These are phyloP conservation scores for Trigoniulus corallinus DNA, from an alignment of 1,140 invertebrate genomes.

Conservation along the genomic window DNA sequence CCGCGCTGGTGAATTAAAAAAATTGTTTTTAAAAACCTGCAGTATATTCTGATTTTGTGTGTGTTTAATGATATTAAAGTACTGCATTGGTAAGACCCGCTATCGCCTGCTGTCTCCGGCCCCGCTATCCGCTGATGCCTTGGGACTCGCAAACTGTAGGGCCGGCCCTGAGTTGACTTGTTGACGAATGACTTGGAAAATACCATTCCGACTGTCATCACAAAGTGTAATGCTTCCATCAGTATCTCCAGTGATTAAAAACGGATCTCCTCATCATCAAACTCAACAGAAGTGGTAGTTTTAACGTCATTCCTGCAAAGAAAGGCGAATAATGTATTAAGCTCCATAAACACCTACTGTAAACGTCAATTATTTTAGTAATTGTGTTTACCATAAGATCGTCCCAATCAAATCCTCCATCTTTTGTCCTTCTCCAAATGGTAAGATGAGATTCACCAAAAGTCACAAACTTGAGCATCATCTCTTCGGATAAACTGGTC, in stretches of 20 bases:
- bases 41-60: too few relatives aligned
- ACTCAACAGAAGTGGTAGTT: conserved; percentile 45
- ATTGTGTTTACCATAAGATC: conserved; percentile 31
- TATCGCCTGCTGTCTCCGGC: too few relatives aligned
- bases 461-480: conserved; percentile 78
- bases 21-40: too few relatives aligned
- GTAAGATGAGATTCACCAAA: conserved; percentile 82
- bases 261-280: conserved; percentile 81
- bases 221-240: conserved; percentile 90
- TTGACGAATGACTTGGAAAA: too few relatives aligned
- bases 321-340: not conserved
- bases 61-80: too few relatives aligned
- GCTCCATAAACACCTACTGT: not conserved
- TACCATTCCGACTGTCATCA: conserved; percentile 68
- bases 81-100: too few relatives aligned
- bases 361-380: not conserved
- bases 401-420: conserved; percentile 71
- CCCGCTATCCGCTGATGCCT: too few relatives aligned
- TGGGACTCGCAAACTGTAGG: too few relatives aligned
- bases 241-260: conserved; percentile 66
- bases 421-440: conserved; percentile 78
- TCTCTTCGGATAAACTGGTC: conserved; percentile 84
- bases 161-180: too few relatives aligned
- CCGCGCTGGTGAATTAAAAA: too few relatives aligned
- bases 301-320: not conserved